Base-by-base conservation (phyloP, 2,797 vertebrate species). In the Leontopithecus rosalia region DNA sequence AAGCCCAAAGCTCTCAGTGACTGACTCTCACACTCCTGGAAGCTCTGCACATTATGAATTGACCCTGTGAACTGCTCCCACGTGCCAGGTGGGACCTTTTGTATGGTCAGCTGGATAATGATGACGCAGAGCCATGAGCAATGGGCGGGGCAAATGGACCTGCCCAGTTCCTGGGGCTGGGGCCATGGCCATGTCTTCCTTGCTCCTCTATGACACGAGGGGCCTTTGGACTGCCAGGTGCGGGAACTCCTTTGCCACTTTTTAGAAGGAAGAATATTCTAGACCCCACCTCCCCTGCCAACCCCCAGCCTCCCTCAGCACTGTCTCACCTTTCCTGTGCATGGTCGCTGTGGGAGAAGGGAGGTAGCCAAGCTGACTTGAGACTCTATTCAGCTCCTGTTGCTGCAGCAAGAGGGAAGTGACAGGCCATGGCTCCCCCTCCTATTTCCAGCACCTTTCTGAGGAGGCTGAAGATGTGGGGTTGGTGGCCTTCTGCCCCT, bases 81-180 rank as follows among this genome's bases (percentile, higher is more conserved):
- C 0, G 1, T 5, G 20, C 1, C 24, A 11, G 13, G 52, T 79
- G 55, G 48, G 28, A 33, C 50, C 50, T 50, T 72, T 7, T 6
- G 1, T 30, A 6, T 22, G 14, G 30, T 58, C 64, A 41, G 26
- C 10, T 50, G 10, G n/a, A 14, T 39, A 46, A 57, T 1, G 67
- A 7, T 7, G 30, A n/a, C 8, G 14, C 4, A 4, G 2, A 76
- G 13, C 43, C 41, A 39, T 4, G 14, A 1, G 4, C 0, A 1
- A 0, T 0, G n/a, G 10, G 20, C 1, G 11, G 28, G 14, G 28
- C 79, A 52, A 28, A 6, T 0, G 70, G 28, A 30, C 70, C 22
- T 12, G 26, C 20, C 33, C 12, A 0, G 1, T 41, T 28, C 26
- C 36, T 0, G 2, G 17, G 41, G 41, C 19, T 11, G 48, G 64